phyloP scores from a whole-genome alignment of 2,888 invertebrate species.

The Nesidiocoris tenuis region DNA sequence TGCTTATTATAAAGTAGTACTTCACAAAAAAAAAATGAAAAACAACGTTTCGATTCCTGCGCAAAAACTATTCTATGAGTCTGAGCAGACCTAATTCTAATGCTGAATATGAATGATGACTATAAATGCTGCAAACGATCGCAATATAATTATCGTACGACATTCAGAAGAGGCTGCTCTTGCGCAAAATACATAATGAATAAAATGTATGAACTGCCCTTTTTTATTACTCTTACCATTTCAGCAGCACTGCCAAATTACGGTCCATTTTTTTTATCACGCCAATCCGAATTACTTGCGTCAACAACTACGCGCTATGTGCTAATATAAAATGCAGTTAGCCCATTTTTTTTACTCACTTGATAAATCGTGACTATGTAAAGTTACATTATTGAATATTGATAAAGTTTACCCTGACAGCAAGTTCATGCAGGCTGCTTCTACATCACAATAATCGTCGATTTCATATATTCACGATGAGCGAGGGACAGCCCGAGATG shows the following conservation, averaged over 20 bases:
- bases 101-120: slow-evolving; percentile 5
- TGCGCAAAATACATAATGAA: slow-evolving; percentile 14
- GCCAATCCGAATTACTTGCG: slow-evolving; percentile 9
- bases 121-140: background rate
- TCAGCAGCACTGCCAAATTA: slow-evolving; percentile 40
- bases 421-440: no score
- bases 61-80: slow-evolving; percentile 29
- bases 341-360: no score
- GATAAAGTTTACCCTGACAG: no score
- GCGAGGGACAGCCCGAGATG: no score
- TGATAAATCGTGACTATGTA: no score
- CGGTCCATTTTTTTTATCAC: slow-evolving; percentile 27
- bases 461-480: no score
- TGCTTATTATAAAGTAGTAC: background rate
- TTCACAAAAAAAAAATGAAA: slow-evolving; percentile 21
- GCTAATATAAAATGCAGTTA: slow-evolving; percentile 6
- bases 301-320: slow-evolving; percentile 30
- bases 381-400: no score
- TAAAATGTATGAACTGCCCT: slow-evolving; percentile 43
- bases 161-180: slow-evolving; percentile 5
- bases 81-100: slow-evolving; percentile 23
- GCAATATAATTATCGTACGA: background rate
- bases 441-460: no score
- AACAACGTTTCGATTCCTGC: background rate
- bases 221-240: slow-evolving; percentile 33